These are phyloP conservation scores for Frieseomelitta varia DNA, from an alignment of 1,140 invertebrate species.

Conservation along the genomic window DNA sequence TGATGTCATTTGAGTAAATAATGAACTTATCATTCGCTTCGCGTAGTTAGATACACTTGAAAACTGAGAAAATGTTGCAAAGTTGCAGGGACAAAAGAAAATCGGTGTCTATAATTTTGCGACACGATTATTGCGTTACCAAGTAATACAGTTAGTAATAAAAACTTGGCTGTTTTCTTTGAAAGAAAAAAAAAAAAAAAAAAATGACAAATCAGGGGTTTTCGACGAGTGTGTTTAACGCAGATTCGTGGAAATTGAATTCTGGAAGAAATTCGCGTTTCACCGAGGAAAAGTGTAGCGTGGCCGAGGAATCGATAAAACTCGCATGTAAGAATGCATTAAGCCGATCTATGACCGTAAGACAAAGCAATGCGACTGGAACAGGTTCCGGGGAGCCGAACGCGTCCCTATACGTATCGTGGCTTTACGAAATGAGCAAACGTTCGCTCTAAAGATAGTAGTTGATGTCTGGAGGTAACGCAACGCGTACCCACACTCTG, in stretches of 20 bases:
- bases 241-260: neutral
- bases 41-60: too few relatives aligned
- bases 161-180: too few relatives aligned
- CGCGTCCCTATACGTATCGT: slow-evolving; percentile 26
- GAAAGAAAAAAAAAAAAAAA: too few relatives aligned
- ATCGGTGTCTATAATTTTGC: too few relatives aligned
- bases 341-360: slow-evolving; percentile 64
- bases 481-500: slow-evolving; percentile 38
- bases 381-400: slow-evolving; percentile 59
- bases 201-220: too few relatives aligned
- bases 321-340: slow-evolving; percentile 64
- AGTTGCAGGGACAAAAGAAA: too few relatives aligned
- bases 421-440: slow-evolving; percentile 54
- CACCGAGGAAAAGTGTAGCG: slow-evolving; percentile 36
- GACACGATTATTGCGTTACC: too few relatives aligned
- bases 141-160: too few relatives aligned
- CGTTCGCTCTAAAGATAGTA: slow-evolving; percentile 63
- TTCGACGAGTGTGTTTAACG: too few relatives aligned
- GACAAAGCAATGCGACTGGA: slow-evolving; percentile 64
- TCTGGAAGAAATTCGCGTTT: slow-evolving; percentile 38
- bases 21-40: too few relatives aligned
- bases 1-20: too few relatives aligned
- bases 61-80: too few relatives aligned
- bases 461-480: slow-evolving; percentile 60
- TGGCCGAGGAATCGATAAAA: slow-evolving; percentile 55